Conservation (phyloP, 2,797 vertebrate species). For the Apodemus agrarius region DNA sequence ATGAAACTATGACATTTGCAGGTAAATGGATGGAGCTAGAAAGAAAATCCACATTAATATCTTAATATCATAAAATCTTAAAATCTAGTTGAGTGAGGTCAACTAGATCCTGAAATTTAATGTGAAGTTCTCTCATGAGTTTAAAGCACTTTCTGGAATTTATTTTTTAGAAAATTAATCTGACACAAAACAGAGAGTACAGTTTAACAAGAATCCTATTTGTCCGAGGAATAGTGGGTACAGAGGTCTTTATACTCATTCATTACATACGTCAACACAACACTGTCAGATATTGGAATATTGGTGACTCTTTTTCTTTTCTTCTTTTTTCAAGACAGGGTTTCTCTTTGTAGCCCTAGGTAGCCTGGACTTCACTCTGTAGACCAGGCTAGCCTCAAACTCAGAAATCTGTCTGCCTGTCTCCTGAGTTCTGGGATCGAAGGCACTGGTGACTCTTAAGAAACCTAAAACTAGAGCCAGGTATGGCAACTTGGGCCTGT, state of each 20-base stretch:
- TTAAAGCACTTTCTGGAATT: conserved; percentile 37
- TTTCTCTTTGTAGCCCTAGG: too few relatives aligned
- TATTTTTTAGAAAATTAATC: conserved; percentile 30
- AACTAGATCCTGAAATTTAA: neutral
- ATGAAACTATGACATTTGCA: neutral
- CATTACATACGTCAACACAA: neutral
- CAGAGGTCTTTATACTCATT: neutral
- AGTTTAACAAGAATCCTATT: neutral
- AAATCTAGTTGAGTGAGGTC: neutral
- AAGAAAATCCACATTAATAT: neutral
- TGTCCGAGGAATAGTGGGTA: neutral
- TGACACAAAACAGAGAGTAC: conserved; percentile 32
- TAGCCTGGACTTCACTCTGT: too few relatives aligned
- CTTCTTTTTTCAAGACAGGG: too few relatives aligned
- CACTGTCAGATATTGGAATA: neutral
- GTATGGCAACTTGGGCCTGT: neutral
- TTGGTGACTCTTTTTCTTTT: neutral
- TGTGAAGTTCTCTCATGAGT: conserved; percentile 28
- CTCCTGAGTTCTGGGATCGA: too few relatives aligned
- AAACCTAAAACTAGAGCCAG: neutral
- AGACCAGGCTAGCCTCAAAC: too few relatives aligned
- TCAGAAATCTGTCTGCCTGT: too few relatives aligned
- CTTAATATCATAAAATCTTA: neutral
- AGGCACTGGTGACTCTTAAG: neutral
- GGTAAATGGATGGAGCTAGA: neutral